Conservation (phyloP, 2,888 invertebrate species). For the Dasypolia templi region DNA sequence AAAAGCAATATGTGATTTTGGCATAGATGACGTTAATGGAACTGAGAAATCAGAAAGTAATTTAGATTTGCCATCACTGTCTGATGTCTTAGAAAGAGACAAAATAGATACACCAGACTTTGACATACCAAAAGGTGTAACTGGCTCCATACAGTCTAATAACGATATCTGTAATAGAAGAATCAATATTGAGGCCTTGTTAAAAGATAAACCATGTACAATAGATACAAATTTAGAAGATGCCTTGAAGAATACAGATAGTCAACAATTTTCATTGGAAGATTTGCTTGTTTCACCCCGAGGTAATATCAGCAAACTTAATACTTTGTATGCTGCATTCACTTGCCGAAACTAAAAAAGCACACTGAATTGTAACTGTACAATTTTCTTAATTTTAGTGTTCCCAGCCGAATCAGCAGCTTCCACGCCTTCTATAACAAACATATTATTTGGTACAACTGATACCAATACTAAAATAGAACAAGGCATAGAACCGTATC, state of each 20-base stretch:
- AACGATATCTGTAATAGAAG: conserved; percentile 45
- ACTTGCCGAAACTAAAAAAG: background rate
- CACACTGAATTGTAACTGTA: background rate
- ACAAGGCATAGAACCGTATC: conserved; percentile 63
- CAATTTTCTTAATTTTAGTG: conserved; percentile 46
- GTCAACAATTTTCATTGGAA: conserved; percentile 75
- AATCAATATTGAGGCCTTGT: conserved; percentile 42
- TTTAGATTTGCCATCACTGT: conserved; percentile 39
- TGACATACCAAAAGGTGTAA: conserved; percentile 38
- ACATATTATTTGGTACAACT: conserved; percentile 80
- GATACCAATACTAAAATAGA: conserved; percentile 51
- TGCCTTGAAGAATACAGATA: conserved; percentile 76
- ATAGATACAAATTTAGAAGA: conserved; percentile 82
- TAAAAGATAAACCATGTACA: conserved; percentile 67
- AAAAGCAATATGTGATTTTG: conserved; percentile 49
- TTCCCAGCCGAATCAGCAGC: conserved; percentile 68
- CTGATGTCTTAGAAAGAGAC: conserved; percentile 29
- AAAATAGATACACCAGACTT: conserved; percentile 41
- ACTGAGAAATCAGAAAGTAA: conserved; percentile 20
- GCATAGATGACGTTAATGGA: conserved; percentile 5
- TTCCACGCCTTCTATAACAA: conserved; percentile 81
- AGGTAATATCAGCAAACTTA: conserved; percentile 69
- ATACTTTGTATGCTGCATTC: background rate
- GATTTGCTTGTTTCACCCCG: conserved; percentile 79
- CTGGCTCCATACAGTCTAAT: conserved; percentile 8